A percentile compares a stretch with the other conserved stretches of the same genome.
phyloP scores from a whole-genome alignment of 2,113 vertebrate genomes.

The Uropsilus gracilis region DNA sequence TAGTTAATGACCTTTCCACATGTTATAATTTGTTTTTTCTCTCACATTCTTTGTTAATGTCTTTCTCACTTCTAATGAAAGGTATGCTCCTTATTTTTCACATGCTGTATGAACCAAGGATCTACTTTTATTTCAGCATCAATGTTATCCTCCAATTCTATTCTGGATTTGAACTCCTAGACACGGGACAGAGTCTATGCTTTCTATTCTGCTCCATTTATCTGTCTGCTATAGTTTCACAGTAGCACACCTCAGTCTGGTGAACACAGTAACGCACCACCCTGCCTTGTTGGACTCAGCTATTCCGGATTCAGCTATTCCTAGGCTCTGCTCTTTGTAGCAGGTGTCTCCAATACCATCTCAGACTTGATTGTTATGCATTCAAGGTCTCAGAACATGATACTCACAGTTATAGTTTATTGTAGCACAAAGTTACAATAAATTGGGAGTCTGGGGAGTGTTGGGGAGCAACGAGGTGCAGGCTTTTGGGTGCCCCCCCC shows the following conservation, averaged over 20 bases:
- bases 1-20: neutral
- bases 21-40: neutral
- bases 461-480: neutral
- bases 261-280: neutral
- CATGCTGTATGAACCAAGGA: neutral
- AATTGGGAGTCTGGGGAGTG: neutral
- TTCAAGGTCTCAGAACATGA: neutral
- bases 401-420: neutral
- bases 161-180: neutral
- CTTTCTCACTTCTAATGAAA: no score
- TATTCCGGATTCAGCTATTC: neutral
- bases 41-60: neutral
- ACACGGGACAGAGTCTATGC: neutral
- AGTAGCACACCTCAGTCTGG: neutral
- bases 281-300: neutral
- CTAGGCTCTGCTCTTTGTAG: neutral
- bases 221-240: neutral
- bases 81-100: neutral
- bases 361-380: neutral
- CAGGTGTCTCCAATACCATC: neutral
- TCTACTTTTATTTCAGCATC: neutral
- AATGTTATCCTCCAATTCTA: neutral
- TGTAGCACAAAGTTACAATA: neutral
- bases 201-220: neutral
- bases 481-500: neutral